These are phyloP conservation scores for Molothrus aeneus DNA, from an alignment of 2,797 vertebrate species.

Conservation along the genomic window DNA sequence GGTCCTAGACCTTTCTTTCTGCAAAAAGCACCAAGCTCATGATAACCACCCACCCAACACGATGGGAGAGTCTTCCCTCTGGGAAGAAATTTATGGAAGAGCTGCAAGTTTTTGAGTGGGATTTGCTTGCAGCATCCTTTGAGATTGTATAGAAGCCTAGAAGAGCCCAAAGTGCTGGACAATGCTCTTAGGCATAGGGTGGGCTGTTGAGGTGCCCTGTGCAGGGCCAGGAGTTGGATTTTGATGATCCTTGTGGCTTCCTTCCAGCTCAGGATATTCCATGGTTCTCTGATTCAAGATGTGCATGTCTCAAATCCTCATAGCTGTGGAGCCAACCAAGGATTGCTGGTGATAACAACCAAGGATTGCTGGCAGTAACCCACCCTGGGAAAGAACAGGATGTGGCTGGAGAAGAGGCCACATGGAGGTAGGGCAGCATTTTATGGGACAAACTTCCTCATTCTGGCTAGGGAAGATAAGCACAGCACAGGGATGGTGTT, in stretches of 20 bases:
- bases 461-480: not conserved
- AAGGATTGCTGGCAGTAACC: not conserved
- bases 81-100: not conserved
- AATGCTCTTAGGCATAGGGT: rapidly evolving
- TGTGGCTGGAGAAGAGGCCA: not conserved
- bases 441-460: not conserved
- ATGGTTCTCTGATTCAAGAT: not conserved
- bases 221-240: not conserved
- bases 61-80: not conserved
- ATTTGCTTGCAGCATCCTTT: not conserved
- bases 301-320: not conserved
- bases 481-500: not conserved
- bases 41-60: not conserved
- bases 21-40: not conserved
- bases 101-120: not conserved
- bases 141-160: not conserved
- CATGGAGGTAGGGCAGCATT: not conserved
- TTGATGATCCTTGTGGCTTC: not conserved
- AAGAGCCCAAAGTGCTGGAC: not conserved
- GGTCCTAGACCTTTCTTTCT: not conserved
- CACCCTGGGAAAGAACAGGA: not conserved
- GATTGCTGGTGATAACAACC: not conserved
- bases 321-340: not conserved
- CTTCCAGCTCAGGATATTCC: not conserved
- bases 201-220: not conserved